A percentile compares a stretch with the other conserved stretches of the same genome.
Evolutionary conservation across 2,797 vertebrate species (phyloP).

Genomic region (Cynodonichthys magdalenae): DNA sequence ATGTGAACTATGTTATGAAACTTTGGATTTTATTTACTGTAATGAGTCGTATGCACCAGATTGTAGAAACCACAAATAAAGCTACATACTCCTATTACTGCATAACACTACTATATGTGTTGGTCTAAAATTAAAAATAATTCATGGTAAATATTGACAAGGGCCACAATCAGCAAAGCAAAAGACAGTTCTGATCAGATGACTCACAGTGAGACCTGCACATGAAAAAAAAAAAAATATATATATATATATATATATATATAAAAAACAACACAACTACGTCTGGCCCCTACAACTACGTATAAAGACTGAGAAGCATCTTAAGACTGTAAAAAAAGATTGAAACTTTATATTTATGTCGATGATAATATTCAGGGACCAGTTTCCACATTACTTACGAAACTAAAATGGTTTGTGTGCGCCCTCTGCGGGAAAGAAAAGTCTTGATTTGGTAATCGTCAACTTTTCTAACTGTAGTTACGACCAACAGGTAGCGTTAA

Average conservation of each 20-base stretch:
- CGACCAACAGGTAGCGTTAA: constrained; percentile 3
- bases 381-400: background rate
- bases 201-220: background rate
- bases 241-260: background rate
- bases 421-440: background rate
- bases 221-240: background rate
- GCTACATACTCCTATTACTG: background rate
- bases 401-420: background rate
- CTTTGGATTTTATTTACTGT: background rate
- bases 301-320: background rate
- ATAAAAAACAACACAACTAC: background rate
- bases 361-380: too few species aligned
- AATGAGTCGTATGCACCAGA: too few species aligned
- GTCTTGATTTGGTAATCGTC: background rate
- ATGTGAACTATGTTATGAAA: background rate
- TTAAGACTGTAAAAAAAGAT: background rate
- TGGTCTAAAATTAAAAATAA: background rate
- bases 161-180: background rate
- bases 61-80: background rate
- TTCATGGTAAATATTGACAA: background rate
- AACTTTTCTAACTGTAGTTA: background rate
- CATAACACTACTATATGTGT: background rate
- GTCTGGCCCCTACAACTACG: background rate
- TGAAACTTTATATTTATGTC: too few species aligned
- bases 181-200: background rate